These are phyloP conservation scores for Stichodactyla mertensii DNA, from an alignment of 64 coral and sea anemone genomes.

Conservation along the genomic window DNA sequence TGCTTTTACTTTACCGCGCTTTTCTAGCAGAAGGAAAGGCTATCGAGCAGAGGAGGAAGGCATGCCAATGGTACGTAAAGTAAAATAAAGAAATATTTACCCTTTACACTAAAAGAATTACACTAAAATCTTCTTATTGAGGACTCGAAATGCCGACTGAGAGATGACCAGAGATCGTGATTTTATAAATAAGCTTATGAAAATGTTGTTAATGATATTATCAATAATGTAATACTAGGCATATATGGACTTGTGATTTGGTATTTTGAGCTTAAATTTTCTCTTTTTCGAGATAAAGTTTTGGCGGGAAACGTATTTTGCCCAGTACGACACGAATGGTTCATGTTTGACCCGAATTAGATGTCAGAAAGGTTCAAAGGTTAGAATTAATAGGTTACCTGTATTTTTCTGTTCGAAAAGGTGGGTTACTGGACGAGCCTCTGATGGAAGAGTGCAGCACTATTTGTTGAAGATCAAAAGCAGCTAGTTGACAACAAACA, in stretches of 20 bases:
- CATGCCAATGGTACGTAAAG: conserved; percentile 53
- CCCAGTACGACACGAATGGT: too few relatives aligned
- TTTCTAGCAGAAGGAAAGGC: conserved; percentile 52
- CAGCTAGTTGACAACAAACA: background rate
- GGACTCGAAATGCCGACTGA: background rate
- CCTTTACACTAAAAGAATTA: background rate
- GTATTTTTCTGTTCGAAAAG: background rate
- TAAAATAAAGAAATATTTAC: background rate
- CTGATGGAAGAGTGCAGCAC: conserved; percentile 39
- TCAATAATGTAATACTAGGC: too few relatives aligned
- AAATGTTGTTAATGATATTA: too few relatives aligned
- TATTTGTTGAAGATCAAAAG: conserved; percentile 39
- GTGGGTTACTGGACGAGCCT: conserved; percentile 56
- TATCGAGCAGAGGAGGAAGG: conserved; percentile 50
- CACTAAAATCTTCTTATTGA: background rate
- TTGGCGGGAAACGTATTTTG: background rate
- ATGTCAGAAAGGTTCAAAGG: background rate
- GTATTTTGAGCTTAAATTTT: too few relatives aligned
- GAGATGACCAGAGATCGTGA: background rate
- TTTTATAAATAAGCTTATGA: background rate
- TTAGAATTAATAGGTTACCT: background rate
- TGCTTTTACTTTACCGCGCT: conserved; percentile 46
- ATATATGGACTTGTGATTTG: too few relatives aligned
- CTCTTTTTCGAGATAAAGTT: background rate
- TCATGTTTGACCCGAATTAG: too few relatives aligned